Conservation (phyloP, 2,113 vertebrate species). For the Sula dactylatra region DNA sequence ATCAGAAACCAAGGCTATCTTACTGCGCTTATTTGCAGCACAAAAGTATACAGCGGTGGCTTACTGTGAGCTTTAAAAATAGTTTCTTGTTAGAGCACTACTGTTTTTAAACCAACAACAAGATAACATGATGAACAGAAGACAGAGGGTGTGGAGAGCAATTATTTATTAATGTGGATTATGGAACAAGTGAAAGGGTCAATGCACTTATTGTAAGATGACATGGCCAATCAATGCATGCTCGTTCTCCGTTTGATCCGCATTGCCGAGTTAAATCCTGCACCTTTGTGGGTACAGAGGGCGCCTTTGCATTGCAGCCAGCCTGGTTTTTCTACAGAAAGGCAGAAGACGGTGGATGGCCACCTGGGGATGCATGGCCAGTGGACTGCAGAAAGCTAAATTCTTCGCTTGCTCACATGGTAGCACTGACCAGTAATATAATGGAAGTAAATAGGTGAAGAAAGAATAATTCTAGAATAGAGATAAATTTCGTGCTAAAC, state of each 20-base stretch:
- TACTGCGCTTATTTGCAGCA: neutral
- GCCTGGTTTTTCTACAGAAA: neutral
- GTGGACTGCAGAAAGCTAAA: neutral
- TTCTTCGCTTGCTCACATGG: neutral
- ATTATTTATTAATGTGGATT: neutral
- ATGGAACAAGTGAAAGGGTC: neutral
- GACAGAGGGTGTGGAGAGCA: neutral
- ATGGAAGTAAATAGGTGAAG: neutral
- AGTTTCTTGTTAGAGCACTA: neutral
- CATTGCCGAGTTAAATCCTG: neutral
- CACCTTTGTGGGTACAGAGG: neutral
- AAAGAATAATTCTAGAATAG: neutral
- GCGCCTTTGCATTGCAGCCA: neutral
- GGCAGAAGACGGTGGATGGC: neutral
- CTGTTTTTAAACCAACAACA: neutral
- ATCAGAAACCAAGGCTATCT: neutral
- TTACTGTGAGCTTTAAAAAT: neutral
- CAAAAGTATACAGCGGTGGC: neutral
- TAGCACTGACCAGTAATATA: neutral
- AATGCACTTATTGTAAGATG: neutral
- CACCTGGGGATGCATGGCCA: neutral
- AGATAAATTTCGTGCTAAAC: neutral
- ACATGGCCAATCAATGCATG: neutral
- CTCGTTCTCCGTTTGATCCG: neutral
- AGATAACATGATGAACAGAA: neutral